phyloP scores from a whole-genome alignment of 2,797 vertebrate genomes.

The Morus bassanus region DNA sequence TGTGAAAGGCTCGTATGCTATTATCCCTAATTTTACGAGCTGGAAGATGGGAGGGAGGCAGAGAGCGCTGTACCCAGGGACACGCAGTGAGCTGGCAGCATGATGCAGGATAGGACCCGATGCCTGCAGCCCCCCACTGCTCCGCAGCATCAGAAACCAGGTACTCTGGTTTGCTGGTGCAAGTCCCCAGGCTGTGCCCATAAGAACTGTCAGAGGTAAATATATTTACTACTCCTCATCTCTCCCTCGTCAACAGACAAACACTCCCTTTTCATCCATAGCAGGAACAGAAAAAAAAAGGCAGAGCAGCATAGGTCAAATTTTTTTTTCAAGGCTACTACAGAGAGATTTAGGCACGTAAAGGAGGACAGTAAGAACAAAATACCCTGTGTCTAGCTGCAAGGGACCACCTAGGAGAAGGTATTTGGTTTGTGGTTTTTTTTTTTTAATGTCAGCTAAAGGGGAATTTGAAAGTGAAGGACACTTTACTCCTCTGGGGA shows the following conservation, averaged over 20 bases:
- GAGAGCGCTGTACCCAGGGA: background rate
- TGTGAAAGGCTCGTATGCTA: slow-evolving; percentile 16
- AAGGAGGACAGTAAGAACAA: slow-evolving; percentile 3
- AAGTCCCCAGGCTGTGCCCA: background rate
- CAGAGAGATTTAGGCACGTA: background rate
- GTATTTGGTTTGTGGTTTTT: background rate
- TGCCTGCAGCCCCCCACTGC: background rate
- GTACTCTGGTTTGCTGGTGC: background rate
- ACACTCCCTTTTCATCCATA: background rate
- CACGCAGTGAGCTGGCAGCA: background rate
- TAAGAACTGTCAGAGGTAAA: background rate
- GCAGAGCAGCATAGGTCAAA: background rate
- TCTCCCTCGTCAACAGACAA: background rate
- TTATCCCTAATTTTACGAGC: slow-evolving; percentile 50
- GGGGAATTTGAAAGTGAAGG: slow-evolving; percentile 62
- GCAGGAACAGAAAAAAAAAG: background rate
- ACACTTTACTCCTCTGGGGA: slow-evolving; percentile 53
- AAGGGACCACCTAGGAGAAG: slow-evolving; percentile 22
- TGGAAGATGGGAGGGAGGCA: background rate
- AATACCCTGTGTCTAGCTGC: background rate
- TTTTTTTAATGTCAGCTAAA: slow-evolving; percentile 42
- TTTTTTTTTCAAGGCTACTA: background rate
- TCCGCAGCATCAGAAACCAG: background rate
- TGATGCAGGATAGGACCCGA: fast-evolving
- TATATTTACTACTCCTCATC: background rate